Base-by-base conservation (phyloP, 2,888 invertebrate genomes). In the Mesorhabditis spiculigera region DNA sequence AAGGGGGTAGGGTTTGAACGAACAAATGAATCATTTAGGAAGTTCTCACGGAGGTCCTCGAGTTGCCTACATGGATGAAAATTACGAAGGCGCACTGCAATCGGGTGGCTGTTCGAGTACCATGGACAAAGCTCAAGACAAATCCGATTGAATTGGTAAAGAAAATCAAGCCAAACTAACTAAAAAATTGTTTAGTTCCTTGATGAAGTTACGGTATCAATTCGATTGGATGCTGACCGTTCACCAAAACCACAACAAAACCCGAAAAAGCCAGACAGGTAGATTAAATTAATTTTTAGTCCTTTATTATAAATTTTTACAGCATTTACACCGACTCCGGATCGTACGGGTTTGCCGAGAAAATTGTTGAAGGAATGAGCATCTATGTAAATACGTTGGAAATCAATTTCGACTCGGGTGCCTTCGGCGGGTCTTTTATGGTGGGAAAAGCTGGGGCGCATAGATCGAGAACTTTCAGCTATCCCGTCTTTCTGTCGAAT, bases 111-210 rank as follows among this genome's bases (percentile, higher is more conserved):
- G 93, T 89, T n/a, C 88, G 88, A 84, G 88, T 89, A 73, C 94
- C 94, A 87, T 97, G 96, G 95, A 96, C 95, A 74, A 94, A 95
- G 87, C 88, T 97, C 73, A 96, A 95, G 88, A 93, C 93, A 87
- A 93, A 93, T 85, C 97, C 97, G 80, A 95, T 97, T 86, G 91
- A 92, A 83, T 89, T 97, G 91, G 95, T 96, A 90, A 90, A 90
- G 83, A 50, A 13, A 13, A 13, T 50, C 10, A 50, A 50, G 58
- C 8, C 8, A 45, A 6, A n/a, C 43, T 43, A 13, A n/a, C n/a
- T n/a, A n/a, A n/a, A 43, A 41, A 13, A 43, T 42, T 66, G 42
- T 80, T 68, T 68, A 84, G 85, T 81, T 79, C 66, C 79, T 84
- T 65, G 83, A 84, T 67, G 85, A 84, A 69, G 79, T 85, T 65